Conservation (phyloP, 2,797 vertebrate species). For the Petrocephalus sullivani region DNA sequence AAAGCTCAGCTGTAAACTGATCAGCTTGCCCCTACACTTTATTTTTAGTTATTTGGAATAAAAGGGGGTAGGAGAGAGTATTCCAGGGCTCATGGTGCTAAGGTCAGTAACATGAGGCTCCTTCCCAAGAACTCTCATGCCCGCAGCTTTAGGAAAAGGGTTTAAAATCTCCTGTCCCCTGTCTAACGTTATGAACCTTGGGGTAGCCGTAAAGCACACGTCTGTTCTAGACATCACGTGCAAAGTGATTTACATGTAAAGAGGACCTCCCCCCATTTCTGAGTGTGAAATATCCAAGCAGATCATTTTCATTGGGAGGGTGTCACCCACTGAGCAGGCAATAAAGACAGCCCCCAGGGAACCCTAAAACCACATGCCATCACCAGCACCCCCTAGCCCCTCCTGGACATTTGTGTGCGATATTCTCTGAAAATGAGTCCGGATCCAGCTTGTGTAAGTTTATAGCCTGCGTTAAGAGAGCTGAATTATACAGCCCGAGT, state of each 20-base stretch:
- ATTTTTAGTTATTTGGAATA: constrained; percentile 4
- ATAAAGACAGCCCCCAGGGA: constrained; percentile 48
- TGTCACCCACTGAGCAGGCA: constrained; percentile 36
- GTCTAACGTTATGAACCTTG: neutral
- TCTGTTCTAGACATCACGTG: neutral
- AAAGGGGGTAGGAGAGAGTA: neutral
- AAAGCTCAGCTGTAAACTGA: neutral
- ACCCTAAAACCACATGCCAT: constrained; percentile 48
- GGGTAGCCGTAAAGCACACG: neutral
- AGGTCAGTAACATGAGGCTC: neutral
- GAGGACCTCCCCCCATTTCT: neutral
- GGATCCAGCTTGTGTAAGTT: neutral
- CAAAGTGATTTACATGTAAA: constrained; percentile 36
- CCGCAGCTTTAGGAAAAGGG: neutral
- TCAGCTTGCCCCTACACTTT: neutral
- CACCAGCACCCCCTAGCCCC: neutral
- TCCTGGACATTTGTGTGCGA: neutral
- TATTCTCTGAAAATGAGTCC: neutral
- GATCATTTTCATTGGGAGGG: constrained; percentile 49
- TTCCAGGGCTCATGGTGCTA: neutral
- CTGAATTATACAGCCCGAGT: constrained; percentile 25
- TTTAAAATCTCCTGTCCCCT: neutral
- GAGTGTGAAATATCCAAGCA: constrained; percentile 40
- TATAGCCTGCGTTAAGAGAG: neutral
- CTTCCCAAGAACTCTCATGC: neutral